Evolutionary conservation across 2,888 invertebrate species (phyloP), one percentile per base, ranked within the genome.

Genomic region (Pterostichus niger): DNA sequence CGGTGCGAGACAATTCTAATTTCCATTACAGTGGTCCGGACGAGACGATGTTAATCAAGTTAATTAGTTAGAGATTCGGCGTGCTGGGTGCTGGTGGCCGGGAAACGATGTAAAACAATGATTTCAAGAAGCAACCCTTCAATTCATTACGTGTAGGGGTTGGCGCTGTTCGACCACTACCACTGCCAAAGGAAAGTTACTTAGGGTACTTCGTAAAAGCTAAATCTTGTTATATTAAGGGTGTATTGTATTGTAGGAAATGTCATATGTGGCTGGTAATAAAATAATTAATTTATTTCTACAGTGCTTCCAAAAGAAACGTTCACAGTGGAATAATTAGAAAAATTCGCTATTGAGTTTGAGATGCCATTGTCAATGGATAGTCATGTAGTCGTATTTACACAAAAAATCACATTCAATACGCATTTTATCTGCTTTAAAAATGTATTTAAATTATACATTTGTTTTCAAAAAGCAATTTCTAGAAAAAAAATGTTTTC

Each of bases 111-210:
- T 75, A 75, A 52, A 75, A 75, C 75, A 75, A 54, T 54, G 52
- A 75, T 52, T 75, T 52, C 75, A 75, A 75, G 75, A 75, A 31
- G 54, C 75, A 71, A 71, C 75, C 75, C 75, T 75, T 75, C 54
- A 75, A 75, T 75, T 75, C 75, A 75, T 75, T 75, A 75, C 52
- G 33, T 31, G 17, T 73, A 44, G 73, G 33, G 31, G 31, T 35
- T 10, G 59, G 64, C 33, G n/a, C 13, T 49, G 10, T 6, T 49
- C 49, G n/a, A n/a, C 49, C 49, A n/a, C 49, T 11, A 49, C 49
- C 49, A 49, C 9, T n/a, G 49, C 40, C n/a, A 49, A 49, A 49
- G 49, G 49, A 49, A 49, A 49, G n/a, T 49, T 49, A 13, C 49
- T 49, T 49, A n/a, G 49, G 49, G 49, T 49, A 49, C 49, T n/a